A percentile compares a stretch with the other conserved stretches of the same genome.
These are phyloP conservation scores for Drosophila varians DNA, from an alignment of 1,140 invertebrate genomes.

Conservation along the genomic window DNA sequence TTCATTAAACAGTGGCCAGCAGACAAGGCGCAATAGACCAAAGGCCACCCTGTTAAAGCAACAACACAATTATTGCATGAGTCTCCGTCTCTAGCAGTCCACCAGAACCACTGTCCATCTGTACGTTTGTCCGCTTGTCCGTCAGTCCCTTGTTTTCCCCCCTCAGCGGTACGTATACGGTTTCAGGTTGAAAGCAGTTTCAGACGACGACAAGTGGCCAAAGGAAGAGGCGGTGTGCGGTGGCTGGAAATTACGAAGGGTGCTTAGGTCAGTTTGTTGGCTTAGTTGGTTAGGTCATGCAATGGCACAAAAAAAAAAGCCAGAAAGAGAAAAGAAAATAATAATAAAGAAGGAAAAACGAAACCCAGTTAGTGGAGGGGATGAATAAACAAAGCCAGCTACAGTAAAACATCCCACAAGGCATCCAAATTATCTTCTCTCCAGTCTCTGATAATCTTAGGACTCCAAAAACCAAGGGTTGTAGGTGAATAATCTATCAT, in stretches of 20 bases:
- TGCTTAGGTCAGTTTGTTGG: slow-evolving; percentile 50
- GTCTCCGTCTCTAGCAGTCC: too few species aligned
- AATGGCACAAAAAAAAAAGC: slow-evolving; percentile 13
- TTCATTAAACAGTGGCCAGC: slow-evolving; percentile 19
- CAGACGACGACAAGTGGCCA: slow-evolving; percentile 30
- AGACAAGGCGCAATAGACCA: slow-evolving; percentile 46
- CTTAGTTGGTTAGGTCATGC: slow-evolving; percentile 46
- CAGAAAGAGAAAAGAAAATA: slow-evolving; percentile 15
- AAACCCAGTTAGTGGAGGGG: slow-evolving; percentile 7
- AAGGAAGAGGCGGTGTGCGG: neutral
- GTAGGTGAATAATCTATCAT: too few species aligned
- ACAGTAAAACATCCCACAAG: neutral
- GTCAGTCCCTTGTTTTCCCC: slow-evolving; percentile 7
- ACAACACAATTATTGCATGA: slow-evolving; percentile 35
- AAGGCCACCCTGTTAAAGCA: slow-evolving; percentile 23
- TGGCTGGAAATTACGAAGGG: slow-evolving; percentile 7
- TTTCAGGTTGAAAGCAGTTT: slow-evolving; percentile 47
- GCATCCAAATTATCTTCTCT: too few species aligned
- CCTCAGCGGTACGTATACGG: slow-evolving; percentile 5
- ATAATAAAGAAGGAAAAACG: slow-evolving; percentile 13
- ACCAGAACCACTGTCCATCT: too few species aligned
- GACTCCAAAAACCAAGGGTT: too few species aligned
- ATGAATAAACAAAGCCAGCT: slow-evolving; percentile 9
- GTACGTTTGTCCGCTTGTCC: neutral
- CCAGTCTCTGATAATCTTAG: too few species aligned